A percentile compares a stretch with the other conserved stretches of the same genome.
Conservation (phyloP, 2,113 vertebrate genomes). For the Apodemus sylvaticus region DNA sequence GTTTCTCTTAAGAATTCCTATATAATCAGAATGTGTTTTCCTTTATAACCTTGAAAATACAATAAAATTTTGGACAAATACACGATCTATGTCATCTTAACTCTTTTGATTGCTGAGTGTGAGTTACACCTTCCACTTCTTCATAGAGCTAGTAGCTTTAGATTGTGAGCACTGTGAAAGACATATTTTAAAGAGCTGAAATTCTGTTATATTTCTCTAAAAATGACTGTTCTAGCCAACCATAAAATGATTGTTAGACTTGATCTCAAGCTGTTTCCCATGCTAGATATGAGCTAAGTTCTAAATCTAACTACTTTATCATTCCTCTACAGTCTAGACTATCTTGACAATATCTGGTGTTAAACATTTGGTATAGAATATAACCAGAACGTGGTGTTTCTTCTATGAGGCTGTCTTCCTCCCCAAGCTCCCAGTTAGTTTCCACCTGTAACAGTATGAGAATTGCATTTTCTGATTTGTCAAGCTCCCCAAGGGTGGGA, state of each 20-base stretch:
- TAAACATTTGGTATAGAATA: constrained; percentile 22
- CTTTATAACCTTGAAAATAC: neutral
- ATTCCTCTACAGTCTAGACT: constrained; percentile 13
- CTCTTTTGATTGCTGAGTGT: neutral
- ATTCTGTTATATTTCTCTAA: constrained; percentile 23
- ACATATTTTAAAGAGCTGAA: constrained; percentile 8
- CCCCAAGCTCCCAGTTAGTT: constrained; percentile 27
- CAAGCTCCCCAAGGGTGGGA: neutral
- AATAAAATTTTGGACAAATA: constrained; percentile 35
- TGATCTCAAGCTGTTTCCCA: neutral
- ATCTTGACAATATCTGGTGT: neutral
- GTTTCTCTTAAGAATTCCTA: constrained; percentile 31
- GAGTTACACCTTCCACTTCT: constrained; percentile 36
- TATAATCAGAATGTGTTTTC: constrained; percentile 46
- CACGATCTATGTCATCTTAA: neutral
- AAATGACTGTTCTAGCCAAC: constrained; percentile 3
- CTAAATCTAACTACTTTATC: constrained; percentile 8
- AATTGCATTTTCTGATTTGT: constrained; percentile 55
- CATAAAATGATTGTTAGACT: constrained; percentile 8
- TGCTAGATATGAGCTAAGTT: neutral
- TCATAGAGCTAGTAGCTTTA: constrained; percentile 4
- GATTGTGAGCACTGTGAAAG: neutral
- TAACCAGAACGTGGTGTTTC: constrained; percentile 44
- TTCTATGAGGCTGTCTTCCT: neutral
- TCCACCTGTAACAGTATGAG: neutral